Evolutionary conservation across 2,797 vertebrate genomes (phyloP).

Genomic region (Champsocephalus gunnari): DNA sequence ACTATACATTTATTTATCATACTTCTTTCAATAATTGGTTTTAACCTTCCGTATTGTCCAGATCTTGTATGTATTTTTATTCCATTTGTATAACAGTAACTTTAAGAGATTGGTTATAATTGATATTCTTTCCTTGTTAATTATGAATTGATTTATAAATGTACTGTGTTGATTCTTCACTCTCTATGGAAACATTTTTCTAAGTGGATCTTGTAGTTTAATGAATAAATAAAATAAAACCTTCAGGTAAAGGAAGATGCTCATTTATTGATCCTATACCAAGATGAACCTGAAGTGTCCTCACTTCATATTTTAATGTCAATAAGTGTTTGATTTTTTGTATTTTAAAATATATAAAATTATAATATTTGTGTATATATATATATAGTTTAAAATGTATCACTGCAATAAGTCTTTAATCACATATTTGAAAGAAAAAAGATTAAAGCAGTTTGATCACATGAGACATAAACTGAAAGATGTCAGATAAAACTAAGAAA

Average conservation of each 20-base stretch:
- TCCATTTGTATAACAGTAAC: constrained; percentile 1
- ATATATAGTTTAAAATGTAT: too few species aligned
- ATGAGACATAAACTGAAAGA: too few species aligned
- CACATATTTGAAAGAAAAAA: too few species aligned
- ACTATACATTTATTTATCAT: constrained; percentile 57
- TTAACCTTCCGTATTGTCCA: constrained; percentile 14
- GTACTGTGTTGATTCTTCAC: constrained; percentile 1
- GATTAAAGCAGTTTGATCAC: too few species aligned
- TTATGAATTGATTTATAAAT: not conserved
- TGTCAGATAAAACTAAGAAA: too few species aligned
- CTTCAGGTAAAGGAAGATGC: constrained; percentile 7
- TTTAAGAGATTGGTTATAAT: constrained; percentile 6
- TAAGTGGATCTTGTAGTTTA: constrained; percentile 36
- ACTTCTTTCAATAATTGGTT: constrained; percentile 26
- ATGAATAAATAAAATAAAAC: constrained; percentile 39
- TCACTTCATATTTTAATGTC: not conserved
- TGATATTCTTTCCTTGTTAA: constrained; percentile 28
- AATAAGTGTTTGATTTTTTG: not conserved
- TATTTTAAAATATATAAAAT: not conserved
- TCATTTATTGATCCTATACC: not conserved
- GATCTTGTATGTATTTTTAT: constrained; percentile 29
- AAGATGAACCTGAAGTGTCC: not conserved
- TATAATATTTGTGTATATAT: too few species aligned
- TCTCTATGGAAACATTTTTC: constrained; percentile 26
- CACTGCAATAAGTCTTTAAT: too few species aligned